These are phyloP conservation scores for Myrmophylax atrothorax DNA, from an alignment of 2,113 vertebrate species.

Conservation along the genomic window DNA sequence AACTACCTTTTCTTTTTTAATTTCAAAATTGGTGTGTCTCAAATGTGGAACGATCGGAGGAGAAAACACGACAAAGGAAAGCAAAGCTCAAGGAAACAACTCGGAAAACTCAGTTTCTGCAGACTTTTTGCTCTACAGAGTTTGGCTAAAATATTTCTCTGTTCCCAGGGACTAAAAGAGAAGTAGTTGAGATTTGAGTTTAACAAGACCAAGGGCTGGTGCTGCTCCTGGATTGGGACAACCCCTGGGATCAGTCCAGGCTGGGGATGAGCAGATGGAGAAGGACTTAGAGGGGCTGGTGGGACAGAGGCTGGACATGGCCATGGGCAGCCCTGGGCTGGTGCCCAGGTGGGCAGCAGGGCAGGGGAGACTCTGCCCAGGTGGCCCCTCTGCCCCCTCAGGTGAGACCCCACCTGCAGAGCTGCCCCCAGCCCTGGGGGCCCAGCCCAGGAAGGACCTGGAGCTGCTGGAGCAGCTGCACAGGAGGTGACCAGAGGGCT, in stretches of 20 bases:
- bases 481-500: background rate
- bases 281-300: background rate
- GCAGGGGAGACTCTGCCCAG: background rate
- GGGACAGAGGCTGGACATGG: background rate
- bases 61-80: background rate
- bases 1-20: background rate
- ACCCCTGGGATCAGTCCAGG: background rate
- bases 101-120: background rate
- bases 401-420: background rate
- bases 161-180: background rate
- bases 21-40: background rate
- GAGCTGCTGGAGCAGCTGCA: background rate
- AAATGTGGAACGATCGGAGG: accelerated
- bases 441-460: background rate
- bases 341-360: background rate
- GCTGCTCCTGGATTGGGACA: background rate
- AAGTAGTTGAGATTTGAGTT: background rate
- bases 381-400: background rate
- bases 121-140: background rate
- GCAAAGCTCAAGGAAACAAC: accelerated
- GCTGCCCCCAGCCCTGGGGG: background rate
- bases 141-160: background rate
- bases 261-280: background rate
- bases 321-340: background rate
- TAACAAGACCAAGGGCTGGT: background rate